Percentiles rank a stretch among this genome's conserved stretches.
Evolutionary conservation across 2,888 invertebrate genomes (phyloP).

Genomic region (Tridacna crocea): DNA sequence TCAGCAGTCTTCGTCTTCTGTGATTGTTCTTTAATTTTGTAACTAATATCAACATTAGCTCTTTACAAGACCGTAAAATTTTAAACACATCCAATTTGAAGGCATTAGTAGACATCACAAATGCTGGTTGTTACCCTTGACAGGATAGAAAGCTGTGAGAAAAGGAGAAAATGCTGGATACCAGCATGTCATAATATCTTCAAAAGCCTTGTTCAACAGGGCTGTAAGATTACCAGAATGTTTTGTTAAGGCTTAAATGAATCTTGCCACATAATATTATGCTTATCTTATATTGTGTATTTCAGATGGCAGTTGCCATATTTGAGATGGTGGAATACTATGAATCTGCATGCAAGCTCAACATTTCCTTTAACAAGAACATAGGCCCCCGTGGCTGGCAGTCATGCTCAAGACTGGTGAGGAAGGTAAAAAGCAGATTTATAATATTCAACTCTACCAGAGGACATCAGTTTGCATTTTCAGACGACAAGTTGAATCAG

Average conservation of each 20-base stretch:
- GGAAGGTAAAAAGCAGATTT: constrained; percentile 87
- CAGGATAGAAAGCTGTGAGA: background rate
- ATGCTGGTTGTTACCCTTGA: no score
- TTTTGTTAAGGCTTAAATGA: background rate
- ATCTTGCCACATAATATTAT: background rate
- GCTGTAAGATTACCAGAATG: no score
- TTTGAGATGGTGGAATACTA: constrained; percentile 97
- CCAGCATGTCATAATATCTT: background rate
- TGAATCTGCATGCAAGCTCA: constrained; percentile 91
- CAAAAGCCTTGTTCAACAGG: background rate
- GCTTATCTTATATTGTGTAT: constrained; percentile 19
- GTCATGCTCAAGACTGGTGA: constrained; percentile 91
- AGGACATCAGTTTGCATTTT: no score
- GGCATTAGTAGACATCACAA: no score
- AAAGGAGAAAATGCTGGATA: background rate
- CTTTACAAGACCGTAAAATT: no score
- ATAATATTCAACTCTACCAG: background rate
- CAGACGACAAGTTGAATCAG: no score
- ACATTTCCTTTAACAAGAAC: constrained; percentile 90
- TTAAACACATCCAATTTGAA: no score
- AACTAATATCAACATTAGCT: no score
- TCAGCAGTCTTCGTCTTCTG: no score
- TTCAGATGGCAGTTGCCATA: constrained; percentile 89
- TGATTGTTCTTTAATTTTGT: no score
- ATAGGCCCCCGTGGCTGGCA: constrained; percentile 93